These are phyloP conservation scores for Chloebia gouldiae DNA, from an alignment of 2,113 vertebrate genomes.

Conservation along the genomic window DNA sequence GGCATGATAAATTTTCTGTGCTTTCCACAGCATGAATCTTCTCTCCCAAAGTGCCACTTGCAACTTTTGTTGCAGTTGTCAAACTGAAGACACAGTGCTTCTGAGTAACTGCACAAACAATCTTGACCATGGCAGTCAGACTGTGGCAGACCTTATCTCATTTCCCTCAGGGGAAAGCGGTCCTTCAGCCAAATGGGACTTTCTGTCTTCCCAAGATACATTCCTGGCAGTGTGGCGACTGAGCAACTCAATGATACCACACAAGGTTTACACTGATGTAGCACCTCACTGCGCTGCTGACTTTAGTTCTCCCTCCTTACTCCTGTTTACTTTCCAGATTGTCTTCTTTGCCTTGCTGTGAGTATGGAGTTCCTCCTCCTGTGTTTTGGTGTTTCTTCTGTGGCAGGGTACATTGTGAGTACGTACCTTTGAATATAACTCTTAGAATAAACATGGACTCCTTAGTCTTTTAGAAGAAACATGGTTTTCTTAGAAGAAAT, in stretches of 20 bases:
- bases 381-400: neutral
- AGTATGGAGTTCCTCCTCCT: neutral
- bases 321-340: neutral
- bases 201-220: neutral
- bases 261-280: neutral
- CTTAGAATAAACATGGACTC: neutral
- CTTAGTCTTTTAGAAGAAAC: neutral
- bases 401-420: fast-evolving
- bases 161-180: neutral
- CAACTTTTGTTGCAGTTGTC: neutral
- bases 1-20: neutral
- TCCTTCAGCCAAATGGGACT: neutral
- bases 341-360: neutral
- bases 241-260: neutral
- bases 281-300: neutral
- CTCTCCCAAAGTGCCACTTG: neutral
- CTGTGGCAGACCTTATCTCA: neutral
- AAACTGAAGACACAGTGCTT: neutral
- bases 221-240: neutral
- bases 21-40: neutral
- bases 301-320: neutral
- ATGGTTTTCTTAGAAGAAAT: neutral
- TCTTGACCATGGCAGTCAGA: neutral
- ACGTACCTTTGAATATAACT: neutral
- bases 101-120: neutral